phyloP scores from a whole-genome alignment of 2,888 invertebrate genomes.

The Leucophenga montana region DNA sequence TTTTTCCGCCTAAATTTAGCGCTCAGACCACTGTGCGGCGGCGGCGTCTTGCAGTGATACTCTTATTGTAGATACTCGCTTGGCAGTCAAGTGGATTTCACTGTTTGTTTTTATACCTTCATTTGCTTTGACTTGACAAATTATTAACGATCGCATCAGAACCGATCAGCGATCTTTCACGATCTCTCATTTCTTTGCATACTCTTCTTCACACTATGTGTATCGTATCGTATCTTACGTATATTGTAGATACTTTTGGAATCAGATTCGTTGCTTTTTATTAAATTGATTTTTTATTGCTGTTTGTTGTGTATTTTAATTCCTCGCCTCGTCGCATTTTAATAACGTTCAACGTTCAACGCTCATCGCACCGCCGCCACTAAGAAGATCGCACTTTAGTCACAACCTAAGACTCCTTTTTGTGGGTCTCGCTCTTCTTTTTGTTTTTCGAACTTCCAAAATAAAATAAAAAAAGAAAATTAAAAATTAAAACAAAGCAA shows the following conservation, averaged over 20 bases:
- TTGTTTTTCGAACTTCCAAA: constrained; percentile 10
- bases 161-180: constrained; percentile 26
- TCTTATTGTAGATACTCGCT: constrained; percentile 41
- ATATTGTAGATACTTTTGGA: not conserved
- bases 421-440: constrained; percentile 26
- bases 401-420: too few species aligned
- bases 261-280: constrained; percentile 33
- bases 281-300: constrained; percentile 69
- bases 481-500: too few species aligned
- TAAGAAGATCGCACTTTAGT: constrained; percentile 11
- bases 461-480: too few species aligned
- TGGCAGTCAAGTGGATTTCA: constrained; percentile 64
- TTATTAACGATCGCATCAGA: constrained; percentile 67
- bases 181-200: constrained; percentile 9
- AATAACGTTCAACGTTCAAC: not conserved
- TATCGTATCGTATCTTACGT: constrained; percentile 2
- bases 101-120: constrained; percentile 66
- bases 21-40: not conserved
- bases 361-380: constrained; percentile 2
- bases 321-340: constrained; percentile 40
- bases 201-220: constrained; percentile 14
- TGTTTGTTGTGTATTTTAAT: constrained; percentile 55
- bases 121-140: constrained; percentile 71
- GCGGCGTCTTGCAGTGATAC: constrained; percentile 23
- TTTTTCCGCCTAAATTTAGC: too few species aligned